Base-by-base conservation (phyloP, 2,113 vertebrate genomes). In the Nannospalax galili region DNA sequence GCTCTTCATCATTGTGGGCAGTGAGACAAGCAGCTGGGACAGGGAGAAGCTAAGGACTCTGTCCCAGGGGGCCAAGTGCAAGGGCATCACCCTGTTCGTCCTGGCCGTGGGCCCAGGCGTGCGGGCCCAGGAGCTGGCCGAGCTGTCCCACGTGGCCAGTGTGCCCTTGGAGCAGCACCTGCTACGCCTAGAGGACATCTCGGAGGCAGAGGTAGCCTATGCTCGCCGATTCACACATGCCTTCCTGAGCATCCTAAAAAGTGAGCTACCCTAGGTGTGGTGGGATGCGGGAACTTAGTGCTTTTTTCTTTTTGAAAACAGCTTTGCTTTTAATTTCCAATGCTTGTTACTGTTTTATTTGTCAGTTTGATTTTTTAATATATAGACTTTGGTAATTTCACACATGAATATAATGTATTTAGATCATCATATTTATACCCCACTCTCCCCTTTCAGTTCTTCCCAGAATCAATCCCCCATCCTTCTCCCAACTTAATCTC, bases 61-160 rank as follows among this genome's bases (percentile, higher is more conserved):
- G 72, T 97, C 99, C 45, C 96, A 94, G 0, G 97, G 98, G 96
- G 99, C 98, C 81, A 99, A 99, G 95, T 99, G 99, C 90, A 97
- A 98, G 90, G 99, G 98, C 14, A 98, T 99, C 96, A 98, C 98
- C 0, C 3, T 99, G 90, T 99, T 99, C 56, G 98, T 98, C 80
- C 96, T 99, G 96, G 98, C 97, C 0, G 97, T 99, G 60, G 99
- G 99, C 2, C 93, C 89, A 0, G 90, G 95, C 0, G 96, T 99
- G 96, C 98, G 96, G 80, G 96, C 95, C 8, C 74, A 1, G 0
- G 95, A 99, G 92, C 97, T 98, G 96, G 97, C 98, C 24, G 98
- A 98, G 81, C 95, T 99, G 92, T 98, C 98, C 10, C 98, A 96
- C 2, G 42, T 99, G 90, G 98, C 98, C 32, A 99, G 99, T 40